Evolutionary conservation across 2,888 invertebrate genomes (phyloP).

Genomic region (Eurytoma adleriae): DNA sequence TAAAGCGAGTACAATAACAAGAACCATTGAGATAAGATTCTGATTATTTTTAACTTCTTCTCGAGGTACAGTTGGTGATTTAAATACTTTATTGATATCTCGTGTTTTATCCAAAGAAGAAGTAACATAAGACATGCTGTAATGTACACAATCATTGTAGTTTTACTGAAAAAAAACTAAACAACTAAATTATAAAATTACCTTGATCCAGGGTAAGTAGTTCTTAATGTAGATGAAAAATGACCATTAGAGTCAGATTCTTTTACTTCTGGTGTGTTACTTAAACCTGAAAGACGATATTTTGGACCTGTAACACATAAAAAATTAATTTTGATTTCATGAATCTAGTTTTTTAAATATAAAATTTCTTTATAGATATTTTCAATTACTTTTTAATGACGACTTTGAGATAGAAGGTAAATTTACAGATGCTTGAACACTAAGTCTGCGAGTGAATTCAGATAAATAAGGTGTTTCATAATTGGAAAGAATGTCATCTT

Average conservation of each 20-base stretch:
- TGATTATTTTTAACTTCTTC: slow-evolving; percentile 72
- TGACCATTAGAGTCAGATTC: slow-evolving; percentile 73
- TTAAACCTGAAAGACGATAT: slow-evolving; percentile 61
- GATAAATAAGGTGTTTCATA: slow-evolving; percentile 84
- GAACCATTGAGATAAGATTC: slow-evolving; percentile 74
- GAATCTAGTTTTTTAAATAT: not conserved
- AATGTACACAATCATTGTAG: slow-evolving; percentile 26
- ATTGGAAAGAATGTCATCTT: slow-evolving; percentile 71
- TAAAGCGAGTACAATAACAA: slow-evolving; percentile 72
- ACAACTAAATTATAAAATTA: slow-evolving; percentile 55
- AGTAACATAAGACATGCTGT: slow-evolving; percentile 64
- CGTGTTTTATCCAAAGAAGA: slow-evolving; percentile 67
- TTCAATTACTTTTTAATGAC: slow-evolving; percentile 66
- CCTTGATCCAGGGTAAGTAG: slow-evolving; percentile 68
- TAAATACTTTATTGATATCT: slow-evolving; percentile 53
- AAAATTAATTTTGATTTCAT: slow-evolving; percentile 24
- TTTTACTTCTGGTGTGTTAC: slow-evolving; percentile 65
- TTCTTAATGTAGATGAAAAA: slow-evolving; percentile 66
- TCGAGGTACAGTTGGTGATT: slow-evolving; percentile 41
- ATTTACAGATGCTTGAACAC: slow-evolving; percentile 66
- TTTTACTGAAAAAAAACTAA: slow-evolving; percentile 16
- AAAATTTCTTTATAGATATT: slow-evolving; percentile 19
- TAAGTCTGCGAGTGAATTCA: slow-evolving; percentile 82
- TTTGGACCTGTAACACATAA: slow-evolving; percentile 60
- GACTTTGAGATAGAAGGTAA: slow-evolving; percentile 63